phyloP scores from a whole-genome alignment of 2,113 vertebrate genomes.

The Cygnus buccinator region DNA sequence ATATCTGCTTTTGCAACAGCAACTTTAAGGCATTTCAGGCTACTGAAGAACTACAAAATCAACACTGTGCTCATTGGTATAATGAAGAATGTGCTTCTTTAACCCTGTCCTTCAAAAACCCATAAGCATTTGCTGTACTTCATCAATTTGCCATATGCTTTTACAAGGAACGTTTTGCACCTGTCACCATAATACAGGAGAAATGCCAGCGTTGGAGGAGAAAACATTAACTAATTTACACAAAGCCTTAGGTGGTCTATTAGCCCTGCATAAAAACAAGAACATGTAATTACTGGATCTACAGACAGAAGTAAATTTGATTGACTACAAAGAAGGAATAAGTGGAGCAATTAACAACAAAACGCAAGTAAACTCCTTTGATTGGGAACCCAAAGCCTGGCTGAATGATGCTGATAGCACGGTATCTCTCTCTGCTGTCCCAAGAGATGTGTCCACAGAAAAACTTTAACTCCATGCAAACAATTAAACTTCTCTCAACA shows the following conservation, averaged over 20 bases:
- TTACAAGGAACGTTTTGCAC: conserved; percentile 18
- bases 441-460: fast-evolving
- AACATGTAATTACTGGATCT: conserved; percentile 33
- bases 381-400: not conserved
- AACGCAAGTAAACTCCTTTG: not conserved
- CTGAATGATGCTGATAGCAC: not conserved
- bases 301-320: conserved; percentile 30
- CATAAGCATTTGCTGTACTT: not conserved
- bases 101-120: conserved; percentile 31
- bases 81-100: not conserved
- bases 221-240: conserved; percentile 55
- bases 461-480: not conserved
- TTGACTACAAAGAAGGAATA: conserved; percentile 33
- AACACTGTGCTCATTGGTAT: not conserved
- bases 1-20: conserved; percentile 23
- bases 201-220: conserved; percentile 31
- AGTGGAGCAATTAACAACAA: conserved; percentile 40
- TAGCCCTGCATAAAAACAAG: conserved; percentile 39
- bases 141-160: conserved; percentile 25
- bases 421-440: not conserved
- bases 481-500: not conserved
- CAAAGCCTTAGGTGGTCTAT: conserved; percentile 64
- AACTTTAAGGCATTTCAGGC: conserved; percentile 27
- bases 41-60: not conserved
- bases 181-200: conserved; percentile 24